A percentile compares a stretch with the other conserved stretches of the same genome.
Evolutionary conservation across 1,140 invertebrate species (phyloP).

Genomic region (Temnothorax nylanderi): DNA sequence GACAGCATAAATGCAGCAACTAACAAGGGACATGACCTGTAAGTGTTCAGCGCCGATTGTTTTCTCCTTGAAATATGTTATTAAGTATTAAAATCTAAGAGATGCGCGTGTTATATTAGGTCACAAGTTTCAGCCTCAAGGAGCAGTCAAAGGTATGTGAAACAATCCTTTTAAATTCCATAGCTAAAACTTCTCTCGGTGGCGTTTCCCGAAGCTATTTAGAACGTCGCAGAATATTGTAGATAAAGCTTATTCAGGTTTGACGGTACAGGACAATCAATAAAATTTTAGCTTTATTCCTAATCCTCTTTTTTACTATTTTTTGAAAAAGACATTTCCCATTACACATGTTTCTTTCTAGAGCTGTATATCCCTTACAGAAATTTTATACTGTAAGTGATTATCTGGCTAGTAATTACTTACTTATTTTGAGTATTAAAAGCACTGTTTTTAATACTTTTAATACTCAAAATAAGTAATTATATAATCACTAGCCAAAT

Average conservation of each 20-base stretch:
- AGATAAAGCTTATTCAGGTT: background rate
- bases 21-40: constrained; percentile 28
- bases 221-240: background rate
- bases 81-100: constrained; percentile 14
- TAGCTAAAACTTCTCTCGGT: no score
- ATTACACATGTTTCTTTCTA: background rate
- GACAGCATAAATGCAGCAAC: background rate
- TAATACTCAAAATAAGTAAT: no score
- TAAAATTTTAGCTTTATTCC: background rate
- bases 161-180: background rate
- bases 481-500: no score
- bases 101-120: background rate
- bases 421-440: no score
- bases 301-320: background rate
- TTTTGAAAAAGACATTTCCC: background rate
- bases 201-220: background rate
- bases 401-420: no score
- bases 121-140: background rate
- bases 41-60: constrained; percentile 4
- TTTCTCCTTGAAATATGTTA: constrained; percentile 31
- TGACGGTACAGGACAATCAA: background rate
- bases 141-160: background rate
- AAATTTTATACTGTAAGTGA: no score
- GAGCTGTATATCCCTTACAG: no score
- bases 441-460: no score